These are phyloP conservation scores for Scortum barcoo DNA, from an alignment of 2,113 vertebrate genomes.

Conservation along the genomic window DNA sequence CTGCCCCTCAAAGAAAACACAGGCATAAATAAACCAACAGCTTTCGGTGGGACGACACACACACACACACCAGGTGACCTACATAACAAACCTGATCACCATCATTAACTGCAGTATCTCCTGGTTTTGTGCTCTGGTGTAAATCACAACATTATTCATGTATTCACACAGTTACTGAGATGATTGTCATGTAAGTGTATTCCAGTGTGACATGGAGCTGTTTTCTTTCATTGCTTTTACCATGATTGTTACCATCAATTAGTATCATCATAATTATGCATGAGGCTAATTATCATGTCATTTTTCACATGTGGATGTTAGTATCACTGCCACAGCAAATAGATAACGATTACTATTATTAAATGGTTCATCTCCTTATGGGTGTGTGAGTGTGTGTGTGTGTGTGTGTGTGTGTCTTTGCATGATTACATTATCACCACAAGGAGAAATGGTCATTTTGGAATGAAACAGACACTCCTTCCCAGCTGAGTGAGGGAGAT, in stretches of 20 bases:
- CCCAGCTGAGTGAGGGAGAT: conserved; percentile 55
- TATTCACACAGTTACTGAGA: background rate
- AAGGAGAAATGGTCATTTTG: conserved; percentile 48
- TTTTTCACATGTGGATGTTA: conserved; percentile 38
- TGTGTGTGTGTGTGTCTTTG: background rate
- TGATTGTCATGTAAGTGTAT: conserved; percentile 13
- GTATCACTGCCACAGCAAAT: conserved; percentile 25
- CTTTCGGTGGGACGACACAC: conserved; percentile 17
- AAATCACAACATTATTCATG: conserved; percentile 31
- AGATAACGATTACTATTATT: conserved; percentile 49
- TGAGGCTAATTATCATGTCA: conserved; percentile 62
- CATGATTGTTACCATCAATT: conserved; percentile 46
- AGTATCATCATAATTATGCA: conserved; percentile 54
- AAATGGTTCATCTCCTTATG: conserved; percentile 20
- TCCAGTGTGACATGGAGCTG: conserved; percentile 24
- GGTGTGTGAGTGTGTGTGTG: background rate
- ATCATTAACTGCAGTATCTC: conserved; percentile 38
- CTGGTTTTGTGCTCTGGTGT: background rate
- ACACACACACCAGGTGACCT: conserved; percentile 40
- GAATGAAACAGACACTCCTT: conserved; percentile 55
- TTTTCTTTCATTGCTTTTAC: conserved; percentile 9
- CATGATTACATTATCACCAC: conserved; percentile 54
- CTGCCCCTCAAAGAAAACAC: conserved; percentile 67
- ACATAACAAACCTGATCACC: conserved; percentile 44
- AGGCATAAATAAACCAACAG: conserved; percentile 61